phyloP scores from a whole-genome alignment of 1,140 invertebrate species.

The Platorchestia sp. region DNA sequence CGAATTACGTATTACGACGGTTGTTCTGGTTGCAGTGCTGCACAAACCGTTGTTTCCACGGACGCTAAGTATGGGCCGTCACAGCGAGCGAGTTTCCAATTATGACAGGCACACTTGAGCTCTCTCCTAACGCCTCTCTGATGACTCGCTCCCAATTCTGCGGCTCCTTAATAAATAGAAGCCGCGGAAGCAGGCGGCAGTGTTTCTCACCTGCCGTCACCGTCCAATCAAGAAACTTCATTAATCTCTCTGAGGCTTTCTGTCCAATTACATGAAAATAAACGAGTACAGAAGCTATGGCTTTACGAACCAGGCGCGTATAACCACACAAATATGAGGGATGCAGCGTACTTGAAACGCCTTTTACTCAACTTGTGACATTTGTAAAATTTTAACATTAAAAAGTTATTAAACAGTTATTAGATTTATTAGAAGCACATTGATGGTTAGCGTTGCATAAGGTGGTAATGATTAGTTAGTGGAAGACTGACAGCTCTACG shows the following conservation, averaged over 20 bases:
- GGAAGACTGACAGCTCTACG: too few species aligned
- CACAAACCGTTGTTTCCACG: background rate
- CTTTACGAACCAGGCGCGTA: background rate
- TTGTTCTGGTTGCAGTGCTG: background rate
- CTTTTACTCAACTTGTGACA: background rate
- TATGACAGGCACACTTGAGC: background rate
- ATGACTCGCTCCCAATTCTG: background rate
- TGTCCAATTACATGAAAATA: slow-evolving; percentile 51
- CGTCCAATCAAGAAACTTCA: slow-evolving; percentile 28
- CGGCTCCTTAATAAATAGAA: slow-evolving; percentile 12
- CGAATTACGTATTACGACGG: background rate
- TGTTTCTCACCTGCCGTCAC: slow-evolving; percentile 28
- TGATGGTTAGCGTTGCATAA: too few species aligned
- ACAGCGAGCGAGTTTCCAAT: background rate
- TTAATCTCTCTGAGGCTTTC: slow-evolving; percentile 13
- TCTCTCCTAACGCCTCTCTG: background rate
- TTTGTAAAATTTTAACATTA: background rate
- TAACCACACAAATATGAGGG: background rate
- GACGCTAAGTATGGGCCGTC: background rate
- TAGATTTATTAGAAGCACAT: too few species aligned
- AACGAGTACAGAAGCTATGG: background rate
- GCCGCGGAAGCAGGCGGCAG: background rate
- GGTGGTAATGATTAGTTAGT: too few species aligned
- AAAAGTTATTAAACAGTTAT: too few species aligned
- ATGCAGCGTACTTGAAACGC: background rate